Evolutionary conservation across 2,797 vertebrate species (phyloP).

Genomic region (Macroramphosus scolopax): DNA sequence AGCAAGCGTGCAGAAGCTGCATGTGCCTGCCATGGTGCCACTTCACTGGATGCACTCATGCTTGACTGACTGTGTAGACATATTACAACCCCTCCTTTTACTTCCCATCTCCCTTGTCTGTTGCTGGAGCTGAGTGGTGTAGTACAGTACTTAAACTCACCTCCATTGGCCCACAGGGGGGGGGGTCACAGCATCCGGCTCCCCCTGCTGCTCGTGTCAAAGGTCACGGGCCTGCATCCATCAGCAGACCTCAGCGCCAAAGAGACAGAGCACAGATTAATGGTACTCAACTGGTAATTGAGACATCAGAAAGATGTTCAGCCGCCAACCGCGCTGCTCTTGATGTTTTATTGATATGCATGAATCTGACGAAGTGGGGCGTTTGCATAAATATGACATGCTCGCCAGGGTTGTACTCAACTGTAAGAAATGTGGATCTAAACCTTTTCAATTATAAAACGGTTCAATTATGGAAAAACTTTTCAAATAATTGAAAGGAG

Average conservation of each 20-base stretch:
- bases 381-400: conserved; percentile 39
- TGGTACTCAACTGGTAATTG: conserved; percentile 62
- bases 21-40: conserved; percentile 69
- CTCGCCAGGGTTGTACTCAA: conserved; percentile 29
- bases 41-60: conserved; percentile 70
- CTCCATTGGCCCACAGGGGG: conserved; percentile 20
- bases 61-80: conserved; percentile 69
- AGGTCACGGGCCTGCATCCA: conserved; percentile 57
- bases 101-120: conserved; percentile 50
- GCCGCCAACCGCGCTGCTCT: conserved; percentile 34
- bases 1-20: conserved; percentile 61
- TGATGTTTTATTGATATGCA: conserved; percentile 70
- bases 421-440: conserved; percentile 43
- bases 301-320: conserved; percentile 63
- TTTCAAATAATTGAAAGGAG: not conserved
- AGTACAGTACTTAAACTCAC: conserved; percentile 61
- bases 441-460: conserved; percentile 56
- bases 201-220: conserved; percentile 33
- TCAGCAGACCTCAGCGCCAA: conserved; percentile 48
- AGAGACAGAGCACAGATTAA: conserved; percentile 60
- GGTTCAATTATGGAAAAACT: conserved; percentile 18
- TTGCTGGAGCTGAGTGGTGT: conserved; percentile 57
- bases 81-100: conserved; percentile 34
- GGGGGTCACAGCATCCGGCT: conserved; percentile 30
- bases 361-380: conserved; percentile 53